Base-by-base conservation (phyloP, 1,140 invertebrate genomes). In the Drosophila ercepeae region DNA sequence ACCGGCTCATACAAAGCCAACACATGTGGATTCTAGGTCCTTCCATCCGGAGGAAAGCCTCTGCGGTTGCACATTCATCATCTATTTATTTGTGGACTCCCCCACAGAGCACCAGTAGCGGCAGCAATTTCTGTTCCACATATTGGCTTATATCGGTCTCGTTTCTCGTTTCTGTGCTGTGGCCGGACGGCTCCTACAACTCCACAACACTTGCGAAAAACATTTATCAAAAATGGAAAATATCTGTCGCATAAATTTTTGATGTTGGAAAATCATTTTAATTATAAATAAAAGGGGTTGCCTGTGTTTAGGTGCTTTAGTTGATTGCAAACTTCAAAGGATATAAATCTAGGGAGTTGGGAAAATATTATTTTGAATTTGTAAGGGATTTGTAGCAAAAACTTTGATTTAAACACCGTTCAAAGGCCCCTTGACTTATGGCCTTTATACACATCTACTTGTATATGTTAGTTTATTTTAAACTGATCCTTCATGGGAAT, bases 31-130 rank as follows among this genome's bases (percentile, higher is more conserved):
- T 29, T 0, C 21, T 34, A 4, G 6, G 19, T 27, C n/a, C 23
- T n/a, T 44, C 1, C 27, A 18, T 21, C 13, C 6, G 64, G 60
- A 64, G 54, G 51, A 68, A 75, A 61, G 67, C 46, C 42, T 68
- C 53, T 73, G 75, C 29, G 63, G 76, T 60, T 63, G 55, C 52
- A 70, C 63, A 81, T 86, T 57, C 59, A 88, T 86, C 82, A 81
- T 70, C 54, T 67, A 74, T 84, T 74, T 86, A 76, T 76, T 60
- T 55, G 68, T 57, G 42, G 21, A 32, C 23, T 25, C 21, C 36
- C 19, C 27, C 34, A 39, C 36, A 39, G 36, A 13, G 36, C 36
- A 5, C 0, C 39, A 7, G 13, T 25, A n/a, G 19, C 8, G 21
- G 14, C 45, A 27, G 27, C 16, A 34, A 32, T 44, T 49, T 8